A percentile compares a stretch with the other conserved stretches of the same genome.
These are phyloP conservation scores for Eudorcas thomsonii DNA, from an alignment of 2,113 vertebrate species.

Conservation along the genomic window DNA sequence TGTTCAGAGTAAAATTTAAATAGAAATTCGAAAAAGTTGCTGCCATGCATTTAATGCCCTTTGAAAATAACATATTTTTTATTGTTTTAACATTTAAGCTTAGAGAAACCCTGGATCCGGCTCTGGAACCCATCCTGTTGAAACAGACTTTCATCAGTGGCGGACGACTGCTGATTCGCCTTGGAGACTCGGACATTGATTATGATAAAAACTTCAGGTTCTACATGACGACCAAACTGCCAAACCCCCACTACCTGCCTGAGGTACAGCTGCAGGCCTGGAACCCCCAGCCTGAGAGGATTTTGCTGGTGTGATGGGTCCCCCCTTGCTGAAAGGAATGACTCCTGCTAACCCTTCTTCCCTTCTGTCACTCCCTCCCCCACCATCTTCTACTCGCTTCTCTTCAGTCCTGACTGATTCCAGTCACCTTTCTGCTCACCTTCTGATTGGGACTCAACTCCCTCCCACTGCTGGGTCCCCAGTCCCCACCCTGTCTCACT, in stretches of 20 bases:
- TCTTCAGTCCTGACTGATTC: background rate
- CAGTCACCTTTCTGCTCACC: background rate
- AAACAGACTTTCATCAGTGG: conserved; percentile 89
- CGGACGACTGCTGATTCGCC: conserved; percentile 86
- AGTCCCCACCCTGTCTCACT: background rate
- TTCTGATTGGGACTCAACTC: background rate
- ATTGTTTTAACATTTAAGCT: conserved; percentile 76
- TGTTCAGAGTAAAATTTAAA: background rate
- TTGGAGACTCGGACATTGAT: conserved; percentile 91
- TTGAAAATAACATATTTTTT: background rate
- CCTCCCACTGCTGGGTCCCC: accelerated
- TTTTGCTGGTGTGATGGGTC: background rate
- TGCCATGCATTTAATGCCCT: background rate
- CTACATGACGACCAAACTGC: conserved; percentile 93
- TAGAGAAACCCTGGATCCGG: conserved; percentile 87
- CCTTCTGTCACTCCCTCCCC: background rate
- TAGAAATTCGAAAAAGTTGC: background rate
- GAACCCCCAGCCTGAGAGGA: background rate
- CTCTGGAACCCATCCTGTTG: conserved; percentile 87
- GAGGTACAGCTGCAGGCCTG: conserved; percentile 81
- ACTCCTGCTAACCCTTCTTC: no score
- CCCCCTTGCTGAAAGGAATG: background rate
- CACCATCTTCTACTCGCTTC: background rate
- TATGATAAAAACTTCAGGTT: conserved; percentile 90
- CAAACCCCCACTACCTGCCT: conserved; percentile 92